These are phyloP conservation scores for Zhuqinia jingwanae DNA, from an alignment of 2,888 invertebrate genomes.

Conservation along the genomic window DNA sequence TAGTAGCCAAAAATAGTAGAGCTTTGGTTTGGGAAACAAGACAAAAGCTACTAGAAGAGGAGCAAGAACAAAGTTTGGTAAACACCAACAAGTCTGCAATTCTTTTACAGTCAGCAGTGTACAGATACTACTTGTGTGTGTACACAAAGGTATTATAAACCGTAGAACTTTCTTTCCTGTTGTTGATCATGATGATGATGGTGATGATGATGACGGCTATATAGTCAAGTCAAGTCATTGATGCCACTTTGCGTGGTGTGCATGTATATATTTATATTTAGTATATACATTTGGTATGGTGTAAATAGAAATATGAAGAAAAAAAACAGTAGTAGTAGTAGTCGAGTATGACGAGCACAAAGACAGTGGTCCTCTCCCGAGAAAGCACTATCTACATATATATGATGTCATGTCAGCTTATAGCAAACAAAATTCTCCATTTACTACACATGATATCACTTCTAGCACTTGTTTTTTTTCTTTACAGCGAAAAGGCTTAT, in stretches of 20 bases:
- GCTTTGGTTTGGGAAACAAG: too few species aligned
- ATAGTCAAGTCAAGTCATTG: neutral
- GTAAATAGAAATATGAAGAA: neutral
- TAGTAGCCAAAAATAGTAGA: too few species aligned
- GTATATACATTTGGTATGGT: neutral
- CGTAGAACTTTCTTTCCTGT: neutral
- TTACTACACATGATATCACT: neutral
- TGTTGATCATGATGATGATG: neutral
- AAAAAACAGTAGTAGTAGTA: too few species aligned
- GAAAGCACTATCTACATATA: too few species aligned
- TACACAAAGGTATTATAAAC: neutral
- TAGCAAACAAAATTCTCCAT: neutral
- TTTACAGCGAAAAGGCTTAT: neutral
- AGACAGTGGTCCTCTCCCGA: neutral
- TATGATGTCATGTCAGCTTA: neutral
- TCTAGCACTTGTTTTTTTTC: neutral
- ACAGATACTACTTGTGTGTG: neutral
- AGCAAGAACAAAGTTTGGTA: too few species aligned
- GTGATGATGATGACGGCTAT: too few species aligned
- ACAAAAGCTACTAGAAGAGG: too few species aligned
- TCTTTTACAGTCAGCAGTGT: neutral
- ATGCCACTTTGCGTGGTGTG: slow-evolving; percentile 1
- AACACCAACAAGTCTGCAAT: neutral
- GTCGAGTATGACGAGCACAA: slow-evolving; percentile 1
- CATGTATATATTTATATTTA: too few species aligned